phyloP scores from a whole-genome alignment of 2,888 invertebrate species.

The Podabrus alpinus region DNA sequence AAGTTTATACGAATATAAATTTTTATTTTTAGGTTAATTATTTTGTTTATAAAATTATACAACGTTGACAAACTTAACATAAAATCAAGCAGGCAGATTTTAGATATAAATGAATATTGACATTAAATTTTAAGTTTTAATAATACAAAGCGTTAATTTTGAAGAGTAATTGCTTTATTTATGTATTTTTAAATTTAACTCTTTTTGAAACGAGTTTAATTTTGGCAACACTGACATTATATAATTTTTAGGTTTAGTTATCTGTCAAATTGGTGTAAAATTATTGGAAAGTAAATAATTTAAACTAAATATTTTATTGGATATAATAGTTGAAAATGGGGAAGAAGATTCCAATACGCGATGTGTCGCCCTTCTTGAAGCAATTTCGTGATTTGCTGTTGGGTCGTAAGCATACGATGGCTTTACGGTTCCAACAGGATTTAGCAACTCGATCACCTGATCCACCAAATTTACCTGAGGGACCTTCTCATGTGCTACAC shows the following conservation, averaged over 20 bases:
- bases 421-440: constrained; percentile 70
- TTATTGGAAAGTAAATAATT: neutral
- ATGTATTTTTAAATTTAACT: neutral
- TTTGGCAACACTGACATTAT: neutral
- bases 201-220: too few species aligned
- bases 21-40: neutral
- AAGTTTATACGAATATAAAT: neutral
- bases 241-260: neutral
- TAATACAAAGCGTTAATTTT: neutral
- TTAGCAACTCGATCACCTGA: constrained; percentile 79
- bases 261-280: neutral
- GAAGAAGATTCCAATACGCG: constrained; percentile 57
- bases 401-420: constrained; percentile 60
- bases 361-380: constrained; percentile 68
- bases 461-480: constrained; percentile 79
- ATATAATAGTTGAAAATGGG: constrained; percentile 17
- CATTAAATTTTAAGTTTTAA: neutral
- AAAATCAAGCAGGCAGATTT: too few species aligned
- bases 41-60: neutral
- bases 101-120: neutral
- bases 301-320: neutral
- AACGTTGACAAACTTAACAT: neutral
- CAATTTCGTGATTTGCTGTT: constrained; percentile 66
- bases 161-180: neutral
- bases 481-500: constrained; percentile 76